Percentiles rank a stretch among this genome's conserved stretches.
phyloP scores from a whole-genome alignment of 1,140 invertebrate genomes.

The Heliconius melpomene region DNA sequence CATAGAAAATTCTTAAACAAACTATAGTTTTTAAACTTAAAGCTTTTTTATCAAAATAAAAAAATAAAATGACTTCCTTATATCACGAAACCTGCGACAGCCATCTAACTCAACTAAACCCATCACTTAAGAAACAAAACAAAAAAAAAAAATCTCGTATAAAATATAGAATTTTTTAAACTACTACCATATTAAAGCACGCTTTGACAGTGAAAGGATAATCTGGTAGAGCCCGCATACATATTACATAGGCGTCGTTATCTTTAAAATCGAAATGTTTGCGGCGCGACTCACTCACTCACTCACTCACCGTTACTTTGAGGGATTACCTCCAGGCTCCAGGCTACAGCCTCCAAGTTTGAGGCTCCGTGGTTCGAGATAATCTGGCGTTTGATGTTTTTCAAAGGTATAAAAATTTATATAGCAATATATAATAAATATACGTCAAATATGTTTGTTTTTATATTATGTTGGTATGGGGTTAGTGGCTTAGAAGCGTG shows the following conservation, averaged over 20 bases:
- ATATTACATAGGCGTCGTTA: constrained; percentile 31
- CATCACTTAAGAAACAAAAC: background rate
- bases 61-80: no score
- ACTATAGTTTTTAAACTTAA: no score
- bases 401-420: background rate
- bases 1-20: no score
- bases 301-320: constrained; percentile 8
- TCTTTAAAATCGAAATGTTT: constrained; percentile 50
- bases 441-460: background rate
- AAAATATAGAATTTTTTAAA: no score
- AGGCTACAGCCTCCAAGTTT: background rate
- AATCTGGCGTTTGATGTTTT: constrained; percentile 2
- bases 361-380: background rate
- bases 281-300: constrained; percentile 29
- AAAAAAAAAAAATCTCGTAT: no score
- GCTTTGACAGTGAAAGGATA: constrained; percentile 36
- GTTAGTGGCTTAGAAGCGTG: no score
- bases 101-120: no score
- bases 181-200: constrained; percentile 1
- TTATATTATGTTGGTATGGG: no score
- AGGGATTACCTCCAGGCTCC: background rate
- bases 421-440: background rate
- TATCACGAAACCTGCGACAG: no score
- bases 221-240: constrained; percentile 29
- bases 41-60: no score